Evolutionary conservation across 2,888 invertebrate species (phyloP).

Genomic region (Stenodema calcarata): DNA sequence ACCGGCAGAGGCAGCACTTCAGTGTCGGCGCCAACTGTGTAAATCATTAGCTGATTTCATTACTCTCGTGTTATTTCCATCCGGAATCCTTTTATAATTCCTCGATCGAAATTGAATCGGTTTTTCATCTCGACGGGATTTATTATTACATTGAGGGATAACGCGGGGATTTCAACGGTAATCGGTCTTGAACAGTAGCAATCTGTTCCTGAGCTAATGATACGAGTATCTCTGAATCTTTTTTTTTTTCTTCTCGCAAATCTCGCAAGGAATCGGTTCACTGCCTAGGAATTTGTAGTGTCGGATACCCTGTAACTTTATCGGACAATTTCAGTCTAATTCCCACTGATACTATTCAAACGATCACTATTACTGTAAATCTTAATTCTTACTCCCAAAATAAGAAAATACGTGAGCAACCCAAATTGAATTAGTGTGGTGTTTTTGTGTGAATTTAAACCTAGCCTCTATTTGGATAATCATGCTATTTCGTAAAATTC

Average conservation of each 20-base stretch:
- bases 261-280: background rate
- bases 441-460: too few species aligned
- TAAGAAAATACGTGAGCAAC: too few species aligned
- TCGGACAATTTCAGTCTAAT: too few species aligned
- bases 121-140: background rate
- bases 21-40: background rate
- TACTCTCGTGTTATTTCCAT: background rate
- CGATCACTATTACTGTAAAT: too few species aligned
- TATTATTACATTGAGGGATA: background rate
- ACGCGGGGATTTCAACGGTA: background rate
- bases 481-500: too few species aligned
- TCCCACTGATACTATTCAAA: too few species aligned
- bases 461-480: too few species aligned
- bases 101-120: background rate
- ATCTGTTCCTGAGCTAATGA: background rate
- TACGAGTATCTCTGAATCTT: background rate
- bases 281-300: too few species aligned
- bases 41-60: background rate
- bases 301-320: too few species aligned
- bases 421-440: too few species aligned
- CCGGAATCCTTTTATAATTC: background rate
- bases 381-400: too few species aligned
- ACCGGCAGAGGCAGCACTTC: background rate
- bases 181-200: background rate
- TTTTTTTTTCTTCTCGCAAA: background rate